Percentiles rank a stretch among this genome's conserved stretches.
These are phyloP conservation scores for Dryobates pubescens DNA, from an alignment of 2,797 vertebrate genomes.

Conservation along the genomic window DNA sequence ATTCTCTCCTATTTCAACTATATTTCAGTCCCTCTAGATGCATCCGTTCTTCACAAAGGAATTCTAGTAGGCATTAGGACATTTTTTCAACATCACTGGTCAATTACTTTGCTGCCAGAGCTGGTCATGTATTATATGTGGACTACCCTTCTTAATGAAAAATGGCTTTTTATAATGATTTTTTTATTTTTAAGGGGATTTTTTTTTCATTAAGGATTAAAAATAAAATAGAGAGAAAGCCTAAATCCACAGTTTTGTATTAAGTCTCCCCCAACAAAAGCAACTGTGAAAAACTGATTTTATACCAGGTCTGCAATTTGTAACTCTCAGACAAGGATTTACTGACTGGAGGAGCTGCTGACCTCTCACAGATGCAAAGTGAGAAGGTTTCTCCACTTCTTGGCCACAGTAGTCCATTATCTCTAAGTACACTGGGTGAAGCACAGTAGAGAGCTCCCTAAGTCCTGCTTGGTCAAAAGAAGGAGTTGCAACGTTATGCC, in stretches of 20 bases:
- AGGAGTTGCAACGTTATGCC: not conserved
- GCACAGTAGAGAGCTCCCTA: not conserved
- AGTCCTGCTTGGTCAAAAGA: not conserved
- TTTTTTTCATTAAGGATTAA: not conserved
- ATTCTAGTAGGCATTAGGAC: not conserved
- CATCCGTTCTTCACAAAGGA: constrained; percentile 22
- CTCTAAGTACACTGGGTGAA: not conserved
- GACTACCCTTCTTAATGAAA: not conserved
- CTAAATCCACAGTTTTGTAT: not conserved
- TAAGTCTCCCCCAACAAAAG: not conserved
- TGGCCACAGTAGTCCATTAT: not conserved
- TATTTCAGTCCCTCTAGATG: not conserved
- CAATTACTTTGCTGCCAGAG: not conserved
- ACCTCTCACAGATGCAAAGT: not conserved
- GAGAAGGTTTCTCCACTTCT: not conserved
- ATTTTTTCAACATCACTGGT: not conserved
- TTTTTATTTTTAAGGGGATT: not conserved
- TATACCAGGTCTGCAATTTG: not conserved
- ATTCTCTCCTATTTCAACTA: constrained; percentile 7
- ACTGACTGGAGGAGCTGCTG: not conserved
- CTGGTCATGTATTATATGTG: not conserved
- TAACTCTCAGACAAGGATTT: not conserved
- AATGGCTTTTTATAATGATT: not conserved
- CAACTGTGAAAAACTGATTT: not conserved
- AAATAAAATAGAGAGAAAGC: not conserved